phyloP scores from a whole-genome alignment of 2,113 vertebrate species.

The Pachycephala philippinensis region DNA sequence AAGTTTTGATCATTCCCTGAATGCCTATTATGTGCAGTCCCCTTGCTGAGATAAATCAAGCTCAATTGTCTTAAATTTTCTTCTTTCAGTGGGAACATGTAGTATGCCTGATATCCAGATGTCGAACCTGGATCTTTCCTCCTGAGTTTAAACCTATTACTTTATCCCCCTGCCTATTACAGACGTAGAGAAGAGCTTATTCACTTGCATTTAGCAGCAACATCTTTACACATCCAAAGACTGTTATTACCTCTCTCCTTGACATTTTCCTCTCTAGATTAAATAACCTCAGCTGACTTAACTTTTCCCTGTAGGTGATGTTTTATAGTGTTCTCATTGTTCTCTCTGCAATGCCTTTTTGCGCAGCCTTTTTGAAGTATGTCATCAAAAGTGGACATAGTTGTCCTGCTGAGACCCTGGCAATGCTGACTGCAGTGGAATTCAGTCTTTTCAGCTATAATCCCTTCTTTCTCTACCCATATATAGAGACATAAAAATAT shows the following conservation, averaged over 20 bases:
- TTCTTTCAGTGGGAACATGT: background rate
- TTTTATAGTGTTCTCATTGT: background rate
- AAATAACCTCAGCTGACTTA: slow-evolving; percentile 14
- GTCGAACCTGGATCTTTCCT: background rate
- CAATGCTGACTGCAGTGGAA: background rate
- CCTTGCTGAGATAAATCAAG: slow-evolving; percentile 35
- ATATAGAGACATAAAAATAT: background rate
- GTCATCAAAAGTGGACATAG: background rate
- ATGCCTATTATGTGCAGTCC: background rate
- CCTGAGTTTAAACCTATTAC: slow-evolving; percentile 33
- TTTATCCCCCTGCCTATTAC: background rate
- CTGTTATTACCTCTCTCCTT: background rate
- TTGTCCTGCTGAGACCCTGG: background rate
- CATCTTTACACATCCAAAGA: background rate
- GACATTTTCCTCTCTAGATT: slow-evolving; percentile 22
- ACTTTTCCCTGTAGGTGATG: background rate
- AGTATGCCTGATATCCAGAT: background rate
- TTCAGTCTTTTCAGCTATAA: background rate
- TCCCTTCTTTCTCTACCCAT: background rate
- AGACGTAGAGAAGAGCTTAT: background rate
- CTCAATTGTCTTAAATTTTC: background rate
- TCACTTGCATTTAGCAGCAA: slow-evolving; percentile 12
- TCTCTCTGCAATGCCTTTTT: background rate
- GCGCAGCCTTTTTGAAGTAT: background rate
- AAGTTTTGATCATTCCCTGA: slow-evolving; percentile 20